Conservation (phyloP, 2,888 invertebrate genomes). For the Galeopsomyia nigrocyanea region DNA sequence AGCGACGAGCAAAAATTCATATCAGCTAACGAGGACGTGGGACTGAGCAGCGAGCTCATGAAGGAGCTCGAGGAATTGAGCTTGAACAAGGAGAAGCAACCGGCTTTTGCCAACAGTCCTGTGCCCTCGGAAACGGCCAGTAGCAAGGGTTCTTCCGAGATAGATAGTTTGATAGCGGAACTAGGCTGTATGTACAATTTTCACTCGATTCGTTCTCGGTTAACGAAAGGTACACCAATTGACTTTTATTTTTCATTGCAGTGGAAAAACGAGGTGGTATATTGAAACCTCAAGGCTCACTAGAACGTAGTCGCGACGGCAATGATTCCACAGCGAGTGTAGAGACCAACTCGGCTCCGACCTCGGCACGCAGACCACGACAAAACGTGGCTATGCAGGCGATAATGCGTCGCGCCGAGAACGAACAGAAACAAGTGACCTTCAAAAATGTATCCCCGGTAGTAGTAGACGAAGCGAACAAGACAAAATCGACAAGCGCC, state of each 20-base stretch:
- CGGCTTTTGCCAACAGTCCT: constrained; percentile 58
- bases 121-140: constrained; percentile 65
- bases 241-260: constrained; percentile 49
- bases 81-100: constrained; percentile 63
- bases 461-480: constrained; percentile 54
- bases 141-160: constrained; percentile 63
- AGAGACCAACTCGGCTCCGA: constrained; percentile 52
- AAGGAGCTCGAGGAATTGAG: constrained; percentile 73
- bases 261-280: constrained; percentile 78
- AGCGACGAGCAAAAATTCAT: constrained; percentile 59
- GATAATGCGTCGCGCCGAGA: constrained; percentile 80
- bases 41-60: constrained; percentile 71
- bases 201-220: background rate
- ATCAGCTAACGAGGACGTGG: constrained; percentile 67
- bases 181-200: constrained; percentile 51
- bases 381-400: constrained; percentile 87
- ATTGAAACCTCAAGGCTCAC: constrained; percentile 79
- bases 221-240: background rate
- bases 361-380: constrained; percentile 64
- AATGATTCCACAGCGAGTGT: constrained; percentile 48
- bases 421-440: constrained; percentile 75
- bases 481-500: constrained; percentile 8
- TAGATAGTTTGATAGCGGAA: constrained; percentile 57
- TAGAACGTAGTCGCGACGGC: constrained; percentile 74
- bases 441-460: constrained; percentile 64